A percentile compares a stretch with the other conserved stretches of the same genome.
Evolutionary conservation across 2,797 vertebrate genomes (phyloP).

Genomic region (Anguilla obscura): DNA sequence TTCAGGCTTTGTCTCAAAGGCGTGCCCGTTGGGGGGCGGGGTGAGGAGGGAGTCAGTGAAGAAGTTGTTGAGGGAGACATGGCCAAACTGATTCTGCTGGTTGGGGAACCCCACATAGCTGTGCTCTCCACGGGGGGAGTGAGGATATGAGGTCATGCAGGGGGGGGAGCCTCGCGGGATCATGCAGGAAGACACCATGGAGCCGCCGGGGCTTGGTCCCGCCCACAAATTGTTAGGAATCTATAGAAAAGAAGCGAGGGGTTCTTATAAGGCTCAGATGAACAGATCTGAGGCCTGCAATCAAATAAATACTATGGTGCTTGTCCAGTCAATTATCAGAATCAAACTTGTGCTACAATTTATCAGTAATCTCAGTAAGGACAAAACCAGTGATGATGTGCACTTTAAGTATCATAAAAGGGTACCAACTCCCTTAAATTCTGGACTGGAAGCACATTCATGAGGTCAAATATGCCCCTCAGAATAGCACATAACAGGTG

Average conservation of each 20-base stretch:
- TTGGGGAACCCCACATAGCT: slow-evolving; percentile 90
- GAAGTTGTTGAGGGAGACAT: slow-evolving; percentile 95
- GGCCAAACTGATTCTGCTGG: slow-evolving; percentile 95
- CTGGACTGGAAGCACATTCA: neutral
- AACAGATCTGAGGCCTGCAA: too few relatives aligned
- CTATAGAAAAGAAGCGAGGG: slow-evolving; percentile 66
- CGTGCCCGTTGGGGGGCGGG: slow-evolving; percentile 80
- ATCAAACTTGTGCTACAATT: neutral
- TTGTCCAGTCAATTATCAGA: neutral
- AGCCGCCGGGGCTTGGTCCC: slow-evolving; percentile 74
- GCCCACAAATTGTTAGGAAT: slow-evolving; percentile 98
- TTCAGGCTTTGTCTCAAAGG: slow-evolving; percentile 95
- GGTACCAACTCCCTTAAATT: neutral
- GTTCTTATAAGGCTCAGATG: neutral
- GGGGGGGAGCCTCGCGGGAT: slow-evolving; percentile 93
- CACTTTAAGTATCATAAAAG: neutral
- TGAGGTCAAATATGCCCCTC: neutral
- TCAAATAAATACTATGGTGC: neutral
- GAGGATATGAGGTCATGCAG: slow-evolving; percentile 90
- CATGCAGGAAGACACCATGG: slow-evolving; percentile 95
- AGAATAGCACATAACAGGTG: slow-evolving; percentile 5
- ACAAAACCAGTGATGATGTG: neutral
- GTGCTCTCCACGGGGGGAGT: slow-evolving; percentile 87
- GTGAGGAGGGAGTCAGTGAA: slow-evolving; percentile 93
- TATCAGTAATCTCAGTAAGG: neutral